Evolutionary conservation across 2,113 vertebrate genomes (phyloP), one percentile per base, ranked within the genome.

Genomic region (Propithecus coquereli): DNA sequence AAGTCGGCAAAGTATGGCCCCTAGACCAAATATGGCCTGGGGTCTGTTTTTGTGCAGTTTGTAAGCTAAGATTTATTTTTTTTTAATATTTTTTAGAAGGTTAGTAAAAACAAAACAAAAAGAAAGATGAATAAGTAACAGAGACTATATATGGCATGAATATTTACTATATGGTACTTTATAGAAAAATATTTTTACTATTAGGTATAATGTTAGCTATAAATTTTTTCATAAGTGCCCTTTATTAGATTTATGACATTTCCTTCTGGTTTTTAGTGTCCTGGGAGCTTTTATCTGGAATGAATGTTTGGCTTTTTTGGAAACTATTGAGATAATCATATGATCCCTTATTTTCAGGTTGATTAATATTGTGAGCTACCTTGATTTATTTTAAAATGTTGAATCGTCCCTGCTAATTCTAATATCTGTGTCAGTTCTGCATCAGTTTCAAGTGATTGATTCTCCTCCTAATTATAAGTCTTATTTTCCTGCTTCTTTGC

Each of bases 331-430:
- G 47, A 92, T 79, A 23, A 63, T 73, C 80, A 30, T 57, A 32
- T 43, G 45, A 66, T 74, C 8, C 40, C 54, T 89, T 88, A 97
- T 73, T 94, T 91, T 89, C 20, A 87, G 23, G 27, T 45, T 95
- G 54, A 73, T 45, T 94, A 43, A 52, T 73, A 87, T 27, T 8
- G 45, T 20, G 22, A 83, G 47, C 63, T 57, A 63, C 5, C n/a
- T 63, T 25, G 30, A n/a, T 61, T 57, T 40, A 81, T 91, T 94
- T 91, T 83, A 66, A 52, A 94, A 79, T 84, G 40, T 50, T 59
- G 71, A 80, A 88, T 14, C 32, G 83, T 5, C 9, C 22, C 34
- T 83, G 32, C 25, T 92, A 83, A 74, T 40, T 61, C 16, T 83
- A 84, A 32, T 25, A 40, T 40, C 25, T 73, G 6, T 30, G 18